A percentile compares a stretch with the other conserved stretches of the same genome.
Evolutionary conservation across 2,888 invertebrate genomes (phyloP).

Genomic region (Argyresthia albistria): DNA sequence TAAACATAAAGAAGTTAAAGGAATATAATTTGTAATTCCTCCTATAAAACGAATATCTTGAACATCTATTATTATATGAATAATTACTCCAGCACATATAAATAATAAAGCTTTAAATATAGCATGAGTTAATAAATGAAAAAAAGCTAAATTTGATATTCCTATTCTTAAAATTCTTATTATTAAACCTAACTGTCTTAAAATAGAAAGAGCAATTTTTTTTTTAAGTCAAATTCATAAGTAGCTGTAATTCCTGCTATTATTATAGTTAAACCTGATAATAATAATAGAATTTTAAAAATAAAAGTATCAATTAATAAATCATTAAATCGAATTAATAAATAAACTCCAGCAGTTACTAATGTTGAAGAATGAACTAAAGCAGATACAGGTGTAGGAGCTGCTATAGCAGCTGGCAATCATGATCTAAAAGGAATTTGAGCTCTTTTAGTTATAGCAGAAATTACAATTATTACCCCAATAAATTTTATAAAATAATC

Average conservation of each 20-base stretch:
- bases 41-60: slow-evolving; percentile 80
- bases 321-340: slow-evolving; percentile 79
- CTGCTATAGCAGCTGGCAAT: slow-evolving; percentile 82
- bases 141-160: slow-evolving; percentile 72
- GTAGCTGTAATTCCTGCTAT: slow-evolving; percentile 72
- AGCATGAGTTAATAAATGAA: slow-evolving; percentile 81
- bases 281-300: slow-evolving; percentile 63
- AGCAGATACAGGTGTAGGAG: slow-evolving; percentile 83
- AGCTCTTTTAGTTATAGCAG: slow-evolving; percentile 82
- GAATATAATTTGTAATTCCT: slow-evolving; percentile 52
- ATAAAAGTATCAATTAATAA: slow-evolving; percentile 50
- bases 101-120: slow-evolving; percentile 84
- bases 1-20: slow-evolving; percentile 67
- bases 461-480: slow-evolving; percentile 56
- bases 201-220: slow-evolving; percentile 84
- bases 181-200: slow-evolving; percentile 83
- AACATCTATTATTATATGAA: slow-evolving; percentile 74
- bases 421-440: slow-evolving; percentile 87
- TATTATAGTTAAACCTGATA: slow-evolving; percentile 74
- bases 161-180: slow-evolving; percentile 75
- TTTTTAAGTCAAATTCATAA: slow-evolving; percentile 81
- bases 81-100: slow-evolving; percentile 79
- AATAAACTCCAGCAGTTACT: slow-evolving; percentile 83
- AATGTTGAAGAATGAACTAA: slow-evolving; percentile 84
- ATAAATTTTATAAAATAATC: slow-evolving; percentile 52